These are phyloP conservation scores for Tautogolabrus adspersus DNA, from an alignment of 2,113 vertebrate species.

Conservation along the genomic window DNA sequence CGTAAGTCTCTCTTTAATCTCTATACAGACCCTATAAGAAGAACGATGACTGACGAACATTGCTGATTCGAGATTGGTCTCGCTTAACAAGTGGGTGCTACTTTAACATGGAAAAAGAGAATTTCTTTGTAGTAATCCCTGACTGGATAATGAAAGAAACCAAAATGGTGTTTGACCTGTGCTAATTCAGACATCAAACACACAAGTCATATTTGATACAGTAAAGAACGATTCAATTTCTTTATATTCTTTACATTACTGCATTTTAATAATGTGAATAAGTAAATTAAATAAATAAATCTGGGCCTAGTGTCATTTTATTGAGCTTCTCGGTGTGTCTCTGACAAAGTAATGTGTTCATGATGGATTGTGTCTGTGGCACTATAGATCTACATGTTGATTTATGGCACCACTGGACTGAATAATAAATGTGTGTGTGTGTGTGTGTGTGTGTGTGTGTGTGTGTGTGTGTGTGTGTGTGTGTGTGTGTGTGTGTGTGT, in stretches of 20 bases:
- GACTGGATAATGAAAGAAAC: too few relatives aligned
- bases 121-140: neutral
- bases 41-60: too few relatives aligned
- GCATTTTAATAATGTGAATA: constrained; percentile 15
- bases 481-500: neutral
- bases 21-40: too few relatives aligned
- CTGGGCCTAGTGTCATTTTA: constrained; percentile 1
- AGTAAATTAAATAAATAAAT: constrained; percentile 1
- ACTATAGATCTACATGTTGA: constrained; percentile 32
- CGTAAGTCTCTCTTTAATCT: too few relatives aligned
- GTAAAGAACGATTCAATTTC: neutral
- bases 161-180: neutral
- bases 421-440: neutral
- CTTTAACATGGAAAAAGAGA: neutral
- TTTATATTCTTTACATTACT: neutral
- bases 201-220: neutral
- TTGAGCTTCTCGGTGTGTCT: neutral
- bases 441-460: neutral
- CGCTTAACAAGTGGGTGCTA: too few relatives aligned
- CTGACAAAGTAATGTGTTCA: constrained; percentile 15
- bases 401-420: constrained; percentile 18
- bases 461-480: neutral
- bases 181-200: neutral
- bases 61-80: too few relatives aligned
- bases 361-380: constrained; percentile 22